Conservation (phyloP, 2,888 invertebrate species). For the Heliconius ismenius region DNA sequence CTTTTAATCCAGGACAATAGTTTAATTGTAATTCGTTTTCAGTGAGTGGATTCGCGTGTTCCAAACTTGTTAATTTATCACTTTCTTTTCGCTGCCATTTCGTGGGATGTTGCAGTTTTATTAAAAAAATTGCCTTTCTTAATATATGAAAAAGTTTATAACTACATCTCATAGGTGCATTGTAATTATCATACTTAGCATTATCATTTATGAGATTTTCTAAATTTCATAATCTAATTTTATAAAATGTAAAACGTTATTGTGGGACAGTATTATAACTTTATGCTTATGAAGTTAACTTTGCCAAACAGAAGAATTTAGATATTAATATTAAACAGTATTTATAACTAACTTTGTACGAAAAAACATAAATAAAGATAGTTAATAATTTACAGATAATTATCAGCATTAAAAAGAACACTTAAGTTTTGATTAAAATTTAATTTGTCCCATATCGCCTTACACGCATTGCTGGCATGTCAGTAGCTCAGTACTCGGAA, state of each 20-base stretch:
- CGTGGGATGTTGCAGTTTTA: constrained; percentile 12
- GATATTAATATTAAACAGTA: no score
- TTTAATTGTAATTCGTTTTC: constrained; percentile 41
- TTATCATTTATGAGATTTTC: not conserved
- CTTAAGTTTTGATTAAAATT: constrained; percentile 24
- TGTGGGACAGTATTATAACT: not conserved
- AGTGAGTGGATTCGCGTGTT: constrained; percentile 40
- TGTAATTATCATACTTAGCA: not conserved
- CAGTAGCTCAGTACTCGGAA: not conserved
- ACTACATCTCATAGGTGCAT: no score
- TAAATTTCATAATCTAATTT: not conserved
- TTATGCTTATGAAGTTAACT: not conserved
- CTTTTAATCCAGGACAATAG: constrained; percentile 41
- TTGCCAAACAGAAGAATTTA: not conserved
- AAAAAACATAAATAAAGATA: not conserved
- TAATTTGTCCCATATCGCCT: constrained; percentile 18
- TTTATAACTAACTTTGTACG: not conserved
- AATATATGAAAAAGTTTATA: not conserved
- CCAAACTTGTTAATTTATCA: constrained; percentile 35
- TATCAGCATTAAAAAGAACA: constrained; percentile 7
- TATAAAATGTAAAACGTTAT: no score
- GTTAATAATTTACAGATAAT: not conserved
- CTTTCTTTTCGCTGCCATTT: constrained; percentile 36
- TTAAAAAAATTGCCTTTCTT: constrained; percentile 1
- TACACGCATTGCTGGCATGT: constrained; percentile 31